Base-by-base conservation (phyloP, 2,113 vertebrate species). In the Podarcis cretensis region DNA sequence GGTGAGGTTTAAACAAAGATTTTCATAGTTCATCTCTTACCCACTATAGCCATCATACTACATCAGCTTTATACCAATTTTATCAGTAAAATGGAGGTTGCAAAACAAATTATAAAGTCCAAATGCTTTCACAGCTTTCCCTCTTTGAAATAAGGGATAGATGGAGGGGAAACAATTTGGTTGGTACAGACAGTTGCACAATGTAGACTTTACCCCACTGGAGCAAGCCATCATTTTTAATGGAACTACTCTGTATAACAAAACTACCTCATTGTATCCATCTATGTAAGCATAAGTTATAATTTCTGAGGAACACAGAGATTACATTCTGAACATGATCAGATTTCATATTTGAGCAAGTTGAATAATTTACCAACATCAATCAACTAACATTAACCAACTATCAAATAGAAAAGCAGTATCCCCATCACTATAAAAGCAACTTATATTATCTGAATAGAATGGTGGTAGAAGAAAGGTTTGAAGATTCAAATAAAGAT, bases 41-140 rank as follows among this genome's bases (percentile, higher is more conserved):
- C 25, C 66, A 68, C 66, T 69, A 69, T 27, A 69, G 1, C 59
- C 59, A 63, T 63, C 18, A 63, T 63, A 63, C 68, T 69, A 27
- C 27, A 69, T 27, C 68, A 69, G 23, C 66, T 27, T 25, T 68
- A 25, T 68, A 68, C 25, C 23, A 69, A 30, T 30, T 69, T 30
- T 30, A 69, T 69, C 68, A 8, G 27, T 4, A 69, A 30, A 69
- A 27, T 69, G 27, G 86, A 88, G 73, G 86, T 89, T 68, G 89
- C 4, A 91, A 23, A 54, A 80, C 89, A 94, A 88, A 57, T 87
- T 88, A 84, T 79, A 89, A 63, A 90, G 81, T 73, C 79, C 90
- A 86, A 91, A 94, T 90, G 89, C 48, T 87, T 63, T 91, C 82
- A 76, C 54, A 82, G 27, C 23, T 85, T 93, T 81, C 83, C 35